phyloP scores from a whole-genome alignment of 2,113 vertebrate genomes.

The Xenopus laevis region DNA sequence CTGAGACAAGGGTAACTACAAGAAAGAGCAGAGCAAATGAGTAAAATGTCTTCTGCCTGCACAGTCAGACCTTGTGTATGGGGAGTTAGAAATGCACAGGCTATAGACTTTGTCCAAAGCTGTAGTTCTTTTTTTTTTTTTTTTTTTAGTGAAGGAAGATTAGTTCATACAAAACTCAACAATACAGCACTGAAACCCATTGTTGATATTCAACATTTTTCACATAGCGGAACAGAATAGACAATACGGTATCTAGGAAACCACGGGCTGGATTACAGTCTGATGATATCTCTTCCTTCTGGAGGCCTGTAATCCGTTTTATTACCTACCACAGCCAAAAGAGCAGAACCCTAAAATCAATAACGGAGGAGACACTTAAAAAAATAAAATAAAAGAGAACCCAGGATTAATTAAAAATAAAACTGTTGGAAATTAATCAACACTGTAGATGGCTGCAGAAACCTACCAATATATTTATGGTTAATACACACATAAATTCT shows the following conservation, averaged over 20 bases:
- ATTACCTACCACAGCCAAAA: slow-evolving; percentile 75
- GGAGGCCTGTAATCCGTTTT: slow-evolving; percentile 92
- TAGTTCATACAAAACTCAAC: slow-evolving; percentile 99
- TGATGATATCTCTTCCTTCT: slow-evolving; percentile 94
- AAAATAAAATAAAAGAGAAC: slow-evolving; percentile 48
- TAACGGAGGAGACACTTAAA: slow-evolving; percentile 68
- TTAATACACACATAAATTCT: no score
- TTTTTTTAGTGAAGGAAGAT: slow-evolving; percentile 97
- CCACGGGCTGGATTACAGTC: slow-evolving; percentile 94
- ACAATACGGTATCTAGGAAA: slow-evolving; percentile 99
- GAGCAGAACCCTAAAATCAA: slow-evolving; percentile 74
- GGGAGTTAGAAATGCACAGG: slow-evolving; percentile 93
- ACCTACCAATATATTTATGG: neutral
- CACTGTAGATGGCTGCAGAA: slow-evolving; percentile 12
- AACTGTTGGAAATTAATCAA: slow-evolving; percentile 38
- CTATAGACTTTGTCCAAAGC: slow-evolving; percentile 99
- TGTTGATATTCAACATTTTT: slow-evolving; percentile 99
- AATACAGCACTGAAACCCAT: slow-evolving; percentile 99
- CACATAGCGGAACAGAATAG: slow-evolving; percentile 99
- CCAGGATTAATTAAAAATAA: slow-evolving; percentile 60
- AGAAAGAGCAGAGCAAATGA: slow-evolving; percentile 67
- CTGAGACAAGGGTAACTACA: slow-evolving; percentile 63
- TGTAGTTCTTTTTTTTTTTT: slow-evolving; percentile 76
- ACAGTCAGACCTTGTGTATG: slow-evolving; percentile 85
- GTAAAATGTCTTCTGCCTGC: slow-evolving; percentile 80